A percentile compares a stretch with the other conserved stretches of the same genome.
Evolutionary conservation across 2,888 invertebrate genomes (phyloP).

Genomic region (Scelioninae gen. 1): DNA sequence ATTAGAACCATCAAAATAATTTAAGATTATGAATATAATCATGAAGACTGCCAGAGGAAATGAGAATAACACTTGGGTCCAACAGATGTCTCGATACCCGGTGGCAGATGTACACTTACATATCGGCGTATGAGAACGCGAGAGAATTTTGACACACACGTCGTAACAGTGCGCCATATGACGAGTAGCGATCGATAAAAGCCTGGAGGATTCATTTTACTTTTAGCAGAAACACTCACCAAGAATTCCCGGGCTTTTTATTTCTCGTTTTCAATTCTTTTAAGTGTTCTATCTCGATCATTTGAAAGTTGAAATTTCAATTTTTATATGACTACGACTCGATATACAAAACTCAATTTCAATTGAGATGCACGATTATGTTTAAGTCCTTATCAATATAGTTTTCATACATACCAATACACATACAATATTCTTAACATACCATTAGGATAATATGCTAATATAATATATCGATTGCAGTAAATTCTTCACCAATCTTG

Average conservation of each 20-base stretch:
- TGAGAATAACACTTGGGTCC: background rate
- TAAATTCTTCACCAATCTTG: no score
- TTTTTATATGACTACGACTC: no score
- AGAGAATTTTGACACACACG: constrained; percentile 25
- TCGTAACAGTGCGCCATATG: constrained; percentile 7
- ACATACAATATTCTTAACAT: no score
- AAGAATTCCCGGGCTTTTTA: constrained; percentile 23
- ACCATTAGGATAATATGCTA: no score
- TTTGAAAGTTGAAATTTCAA: no score
- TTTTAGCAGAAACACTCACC: constrained; percentile 33
- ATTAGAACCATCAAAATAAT: background rate
- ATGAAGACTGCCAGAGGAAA: constrained; percentile 6
- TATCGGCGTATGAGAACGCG: background rate
- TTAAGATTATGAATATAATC: constrained; percentile 21
- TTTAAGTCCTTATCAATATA: no score
- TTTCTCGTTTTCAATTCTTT: background rate
- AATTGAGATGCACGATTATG: background rate
- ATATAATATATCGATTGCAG: no score
- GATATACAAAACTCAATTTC: background rate
- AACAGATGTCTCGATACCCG: constrained; percentile 22
- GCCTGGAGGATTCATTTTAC: constrained; percentile 1
- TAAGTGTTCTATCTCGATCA: no score
- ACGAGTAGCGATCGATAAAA: constrained; percentile 42
- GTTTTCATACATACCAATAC: no score
- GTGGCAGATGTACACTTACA: constrained; percentile 20